phyloP scores from a whole-genome alignment of 2,113 vertebrate genomes.

The Furnarius figulus region DNA sequence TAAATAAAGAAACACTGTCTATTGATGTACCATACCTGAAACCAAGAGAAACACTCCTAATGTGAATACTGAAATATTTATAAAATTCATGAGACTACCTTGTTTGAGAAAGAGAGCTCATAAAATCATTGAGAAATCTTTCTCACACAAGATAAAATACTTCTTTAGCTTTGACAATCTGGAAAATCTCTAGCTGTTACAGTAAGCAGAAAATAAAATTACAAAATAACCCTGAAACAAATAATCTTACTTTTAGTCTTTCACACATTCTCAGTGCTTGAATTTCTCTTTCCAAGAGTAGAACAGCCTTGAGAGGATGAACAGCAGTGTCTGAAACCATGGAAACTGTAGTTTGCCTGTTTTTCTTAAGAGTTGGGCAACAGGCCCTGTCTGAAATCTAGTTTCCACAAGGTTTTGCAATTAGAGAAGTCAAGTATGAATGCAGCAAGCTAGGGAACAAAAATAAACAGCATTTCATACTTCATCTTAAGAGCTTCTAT shows the following conservation, averaged over 20 bases:
- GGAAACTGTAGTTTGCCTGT: slow-evolving; percentile 51
- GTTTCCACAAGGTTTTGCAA: slow-evolving; percentile 57
- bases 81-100: neutral
- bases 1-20: neutral
- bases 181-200: neutral
- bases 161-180: neutral
- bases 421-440: slow-evolving; percentile 28
- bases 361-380: slow-evolving; percentile 49
- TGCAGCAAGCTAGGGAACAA: neutral
- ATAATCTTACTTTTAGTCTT: slow-evolving; percentile 14
- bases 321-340: slow-evolving; percentile 59
- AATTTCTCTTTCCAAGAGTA: neutral
- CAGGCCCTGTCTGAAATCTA: slow-evolving; percentile 33
- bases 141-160: neutral
- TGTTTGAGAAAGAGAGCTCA: neutral
- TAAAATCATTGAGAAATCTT: neutral
- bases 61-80: neutral
- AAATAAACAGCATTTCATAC: slow-evolving; percentile 29
- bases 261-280: neutral
- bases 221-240: slow-evolving; percentile 4
- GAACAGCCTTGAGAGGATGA: slow-evolving; percentile 41
- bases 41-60: neutral
- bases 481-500: neutral
- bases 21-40: neutral
- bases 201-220: neutral